Evolutionary conservation across 1,140 invertebrate species (phyloP).

Genomic region (Tetranychus cinnabarinus): DNA sequence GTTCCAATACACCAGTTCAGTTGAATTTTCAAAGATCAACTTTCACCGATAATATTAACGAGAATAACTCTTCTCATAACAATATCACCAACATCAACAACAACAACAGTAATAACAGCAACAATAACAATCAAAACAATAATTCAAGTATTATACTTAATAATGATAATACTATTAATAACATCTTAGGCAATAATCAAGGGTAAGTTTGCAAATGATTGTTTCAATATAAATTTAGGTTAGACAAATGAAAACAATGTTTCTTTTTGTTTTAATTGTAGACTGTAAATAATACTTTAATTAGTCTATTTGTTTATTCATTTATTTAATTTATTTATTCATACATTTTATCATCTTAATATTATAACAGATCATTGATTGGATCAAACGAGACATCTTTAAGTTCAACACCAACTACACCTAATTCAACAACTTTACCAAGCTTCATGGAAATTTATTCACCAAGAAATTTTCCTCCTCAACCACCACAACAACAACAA

Average conservation of each 20-base stretch:
- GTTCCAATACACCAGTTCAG: background rate
- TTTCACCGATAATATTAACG: background rate
- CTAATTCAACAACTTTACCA: conserved; percentile 36
- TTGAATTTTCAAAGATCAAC: background rate
- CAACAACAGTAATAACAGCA: background rate
- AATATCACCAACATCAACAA: background rate
- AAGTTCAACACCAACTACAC: conserved; percentile 12
- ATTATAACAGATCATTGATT: background rate
- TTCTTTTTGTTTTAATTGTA: too few relatives aligned
- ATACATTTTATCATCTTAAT: too few relatives aligned
- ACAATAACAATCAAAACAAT: background rate
- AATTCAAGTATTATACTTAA: too few relatives aligned
- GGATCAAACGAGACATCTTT: background rate
- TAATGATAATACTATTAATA: too few relatives aligned
- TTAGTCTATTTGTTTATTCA: too few relatives aligned
- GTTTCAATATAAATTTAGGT: too few relatives aligned
- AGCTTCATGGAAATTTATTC: conserved; percentile 68
- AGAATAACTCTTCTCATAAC: background rate
- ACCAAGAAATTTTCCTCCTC: conserved; percentile 21
- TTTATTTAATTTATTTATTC: too few relatives aligned
- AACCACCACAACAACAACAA: too few relatives aligned
- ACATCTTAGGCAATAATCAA: too few relatives aligned
- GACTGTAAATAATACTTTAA: too few relatives aligned
- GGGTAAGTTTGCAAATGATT: too few relatives aligned
- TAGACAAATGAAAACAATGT: too few relatives aligned